These are phyloP conservation scores for Allobates femoralis DNA, from an alignment of 2,797 vertebrate genomes.

Conservation along the genomic window DNA sequence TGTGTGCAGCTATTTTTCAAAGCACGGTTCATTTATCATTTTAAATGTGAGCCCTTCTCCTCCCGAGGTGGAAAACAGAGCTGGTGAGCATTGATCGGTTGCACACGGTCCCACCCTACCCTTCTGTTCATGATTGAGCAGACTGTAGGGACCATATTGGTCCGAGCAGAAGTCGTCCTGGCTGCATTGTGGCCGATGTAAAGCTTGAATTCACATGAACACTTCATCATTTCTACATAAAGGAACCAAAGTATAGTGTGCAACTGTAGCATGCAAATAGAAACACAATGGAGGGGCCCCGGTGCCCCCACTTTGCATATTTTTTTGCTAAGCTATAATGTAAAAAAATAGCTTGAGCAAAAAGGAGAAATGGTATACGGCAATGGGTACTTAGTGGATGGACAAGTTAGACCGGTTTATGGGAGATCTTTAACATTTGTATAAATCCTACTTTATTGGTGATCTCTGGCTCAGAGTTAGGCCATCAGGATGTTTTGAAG, in stretches of 20 bases:
- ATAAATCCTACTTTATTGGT: background rate
- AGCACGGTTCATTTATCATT: conserved; percentile 58
- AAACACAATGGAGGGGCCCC: background rate
- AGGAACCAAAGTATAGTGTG: conserved; percentile 16
- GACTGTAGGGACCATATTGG: conserved; percentile 27
- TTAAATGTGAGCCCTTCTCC: conserved; percentile 25
- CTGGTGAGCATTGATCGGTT: conserved; percentile 2
- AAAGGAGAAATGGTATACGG: background rate
- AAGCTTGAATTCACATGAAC: conserved; percentile 55
- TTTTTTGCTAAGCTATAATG: conserved; percentile 8
- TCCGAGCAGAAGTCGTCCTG: conserved; percentile 7
- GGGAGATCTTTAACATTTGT: background rate
- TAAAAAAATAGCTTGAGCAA: background rate
- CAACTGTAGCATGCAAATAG: conserved; percentile 32
- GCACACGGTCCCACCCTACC: conserved; percentile 41
- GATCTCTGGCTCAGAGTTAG: background rate
- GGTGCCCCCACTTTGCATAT: conserved; percentile 12
- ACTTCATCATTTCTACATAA: conserved; percentile 58
- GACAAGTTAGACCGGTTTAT: conserved; percentile 6
- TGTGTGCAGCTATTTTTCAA: conserved; percentile 57
- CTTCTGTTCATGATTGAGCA: conserved; percentile 45
- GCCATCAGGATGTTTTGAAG: background rate
- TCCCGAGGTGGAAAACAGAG: conserved; percentile 20
- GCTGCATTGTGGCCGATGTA: conserved; percentile 23
- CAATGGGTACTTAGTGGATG: background rate